These are phyloP conservation scores for Hippocampus zosterae DNA, from an alignment of 2,113 vertebrate genomes.

Conservation along the genomic window DNA sequence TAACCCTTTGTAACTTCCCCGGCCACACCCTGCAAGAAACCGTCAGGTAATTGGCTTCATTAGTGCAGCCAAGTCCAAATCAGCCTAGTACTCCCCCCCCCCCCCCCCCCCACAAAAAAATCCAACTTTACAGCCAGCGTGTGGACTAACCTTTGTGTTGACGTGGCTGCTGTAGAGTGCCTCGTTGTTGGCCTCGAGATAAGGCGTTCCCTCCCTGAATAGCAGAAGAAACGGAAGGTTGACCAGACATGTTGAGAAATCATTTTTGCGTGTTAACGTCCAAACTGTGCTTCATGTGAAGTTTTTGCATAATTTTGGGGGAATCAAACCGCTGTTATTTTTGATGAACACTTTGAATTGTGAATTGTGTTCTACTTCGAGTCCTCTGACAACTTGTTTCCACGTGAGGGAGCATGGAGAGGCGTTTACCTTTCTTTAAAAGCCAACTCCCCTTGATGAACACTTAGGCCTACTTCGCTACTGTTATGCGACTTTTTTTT, in stretches of 20 bases:
- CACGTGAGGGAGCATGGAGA: constrained; percentile 36
- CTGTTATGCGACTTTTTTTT: background rate
- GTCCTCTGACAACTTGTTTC: background rate
- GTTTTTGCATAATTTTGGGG: no score
- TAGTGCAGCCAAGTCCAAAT: background rate
- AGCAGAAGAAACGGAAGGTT: no score
- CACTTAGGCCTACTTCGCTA: background rate
- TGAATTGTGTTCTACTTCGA: no score
- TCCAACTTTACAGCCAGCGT: no score
- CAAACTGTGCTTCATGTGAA: no score
- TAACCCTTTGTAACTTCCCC: background rate
- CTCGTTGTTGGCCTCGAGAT: background rate
- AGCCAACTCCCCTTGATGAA: background rate
- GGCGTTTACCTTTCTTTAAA: constrained; percentile 28
- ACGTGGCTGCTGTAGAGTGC: background rate
- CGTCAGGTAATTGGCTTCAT: background rate
- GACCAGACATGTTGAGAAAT: no score
- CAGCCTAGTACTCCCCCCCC: background rate
- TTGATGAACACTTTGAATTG: no score
- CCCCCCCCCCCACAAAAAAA: no score
- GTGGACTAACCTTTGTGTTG: no score
- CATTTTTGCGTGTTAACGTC: no score
- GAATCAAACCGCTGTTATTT: no score
- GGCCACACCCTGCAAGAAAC: background rate
- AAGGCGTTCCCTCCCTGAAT: no score